phyloP scores from a whole-genome alignment of 1,140 invertebrate genomes.

The Halesus radiatus region DNA sequence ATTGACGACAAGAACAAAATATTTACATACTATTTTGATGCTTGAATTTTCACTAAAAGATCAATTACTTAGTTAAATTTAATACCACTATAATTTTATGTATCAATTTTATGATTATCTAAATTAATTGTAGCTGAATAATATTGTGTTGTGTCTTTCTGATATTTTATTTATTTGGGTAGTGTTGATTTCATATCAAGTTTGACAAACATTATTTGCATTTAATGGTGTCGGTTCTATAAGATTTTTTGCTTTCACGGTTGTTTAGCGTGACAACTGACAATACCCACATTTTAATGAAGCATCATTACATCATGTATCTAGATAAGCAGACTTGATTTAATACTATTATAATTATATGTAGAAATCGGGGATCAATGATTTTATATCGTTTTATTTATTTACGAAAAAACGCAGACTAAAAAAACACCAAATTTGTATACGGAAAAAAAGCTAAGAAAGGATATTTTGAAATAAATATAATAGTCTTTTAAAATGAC shows the following conservation, averaged over 20 bases:
- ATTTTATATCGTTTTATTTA: too few species aligned
- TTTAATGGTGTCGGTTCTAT: neutral
- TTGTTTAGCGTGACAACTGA: too few species aligned
- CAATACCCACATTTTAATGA: neutral
- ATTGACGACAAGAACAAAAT: neutral
- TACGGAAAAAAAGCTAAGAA: too few species aligned
- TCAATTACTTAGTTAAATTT: neutral
- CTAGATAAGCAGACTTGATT: slow-evolving; percentile 15
- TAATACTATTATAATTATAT: slow-evolving; percentile 7
- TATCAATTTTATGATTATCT: slow-evolving; percentile 8
- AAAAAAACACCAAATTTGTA: too few species aligned
- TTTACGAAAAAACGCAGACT: too few species aligned
- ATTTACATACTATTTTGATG: neutral
- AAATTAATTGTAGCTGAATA: slow-evolving; percentile 26
- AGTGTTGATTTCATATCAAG: neutral
- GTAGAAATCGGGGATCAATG: too few species aligned
- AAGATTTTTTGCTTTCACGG: too few species aligned
- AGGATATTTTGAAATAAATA: too few species aligned
- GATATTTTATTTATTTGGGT: slow-evolving; percentile 14
- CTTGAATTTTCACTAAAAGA: neutral
- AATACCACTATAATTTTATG: neutral
- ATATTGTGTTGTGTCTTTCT: slow-evolving; percentile 22
- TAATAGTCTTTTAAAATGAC: too few species aligned
- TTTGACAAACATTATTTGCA: neutral
- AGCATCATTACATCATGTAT: neutral